Evolutionary conservation across 2,113 vertebrate genomes (phyloP).

Genomic region (Cyphomyrus discorhynchus): DNA sequence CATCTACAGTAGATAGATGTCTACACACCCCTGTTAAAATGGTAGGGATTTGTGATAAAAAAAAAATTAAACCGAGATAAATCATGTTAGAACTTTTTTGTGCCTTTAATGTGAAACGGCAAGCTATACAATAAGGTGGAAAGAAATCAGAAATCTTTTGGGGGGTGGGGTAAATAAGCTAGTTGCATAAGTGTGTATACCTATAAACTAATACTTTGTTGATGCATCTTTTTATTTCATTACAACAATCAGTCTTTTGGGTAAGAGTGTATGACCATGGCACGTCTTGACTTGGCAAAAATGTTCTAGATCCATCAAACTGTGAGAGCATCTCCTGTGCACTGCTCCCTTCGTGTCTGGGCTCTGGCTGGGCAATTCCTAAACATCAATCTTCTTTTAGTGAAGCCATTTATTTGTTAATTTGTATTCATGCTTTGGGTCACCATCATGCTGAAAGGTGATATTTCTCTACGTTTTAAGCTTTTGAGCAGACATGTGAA

Average conservation of each 20-base stretch:
- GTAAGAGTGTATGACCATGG: neutral
- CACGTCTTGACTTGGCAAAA: neutral
- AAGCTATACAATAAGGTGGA: neutral
- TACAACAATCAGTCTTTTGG: neutral
- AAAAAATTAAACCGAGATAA: neutral
- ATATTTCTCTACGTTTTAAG: neutral
- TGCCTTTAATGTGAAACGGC: neutral
- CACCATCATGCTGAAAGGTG: neutral
- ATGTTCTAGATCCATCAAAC: neutral
- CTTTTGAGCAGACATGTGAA: neutral
- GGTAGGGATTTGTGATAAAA: neutral
- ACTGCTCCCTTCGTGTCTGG: neutral
- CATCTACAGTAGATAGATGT: neutral
- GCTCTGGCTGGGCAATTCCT: neutral
- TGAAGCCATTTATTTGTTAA: neutral
- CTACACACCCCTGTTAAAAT: neutral
- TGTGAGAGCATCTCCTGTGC: neutral
- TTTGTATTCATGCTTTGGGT: neutral
- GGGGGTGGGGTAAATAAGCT: neutral
- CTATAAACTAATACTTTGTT: neutral
- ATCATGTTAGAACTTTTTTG: neutral
- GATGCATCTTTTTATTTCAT: neutral
- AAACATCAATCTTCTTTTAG: neutral
- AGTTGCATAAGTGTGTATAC: neutral
- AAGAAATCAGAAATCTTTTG: neutral